Evolutionary conservation across 2,888 invertebrate species (phyloP).

Genomic region (Syritta pipiens): DNA sequence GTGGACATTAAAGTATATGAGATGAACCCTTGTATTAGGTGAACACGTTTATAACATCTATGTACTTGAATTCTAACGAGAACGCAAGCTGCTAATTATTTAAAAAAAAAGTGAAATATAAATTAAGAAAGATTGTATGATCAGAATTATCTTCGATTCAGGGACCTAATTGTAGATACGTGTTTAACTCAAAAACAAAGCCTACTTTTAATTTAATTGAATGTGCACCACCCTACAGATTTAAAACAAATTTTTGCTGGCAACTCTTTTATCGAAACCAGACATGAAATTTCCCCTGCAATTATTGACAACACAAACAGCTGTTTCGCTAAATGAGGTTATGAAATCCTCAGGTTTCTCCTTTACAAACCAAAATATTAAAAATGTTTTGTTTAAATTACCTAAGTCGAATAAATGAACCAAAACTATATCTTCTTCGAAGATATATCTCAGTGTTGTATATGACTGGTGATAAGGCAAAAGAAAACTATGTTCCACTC

Average conservation of each 20-base stretch:
- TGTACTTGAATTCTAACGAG: too few relatives aligned
- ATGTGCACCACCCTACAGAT: too few relatives aligned
- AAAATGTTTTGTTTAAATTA: conserved; percentile 40
- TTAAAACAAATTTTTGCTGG: not conserved
- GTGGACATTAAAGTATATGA: too few relatives aligned
- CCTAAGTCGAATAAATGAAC: not conserved
- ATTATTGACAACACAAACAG: conserved; percentile 16
- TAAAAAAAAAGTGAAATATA: too few relatives aligned
- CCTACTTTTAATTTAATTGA: too few relatives aligned
- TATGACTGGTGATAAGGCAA: conserved; percentile 85
- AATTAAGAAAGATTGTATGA: too few relatives aligned
- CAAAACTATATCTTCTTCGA: not conserved
- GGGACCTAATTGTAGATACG: too few relatives aligned
- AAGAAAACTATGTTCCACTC: conserved; percentile 84
- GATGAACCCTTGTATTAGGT: too few relatives aligned
- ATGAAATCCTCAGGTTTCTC: not conserved
- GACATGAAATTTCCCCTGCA: not conserved
- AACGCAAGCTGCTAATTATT: too few relatives aligned
- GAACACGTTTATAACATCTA: too few relatives aligned
- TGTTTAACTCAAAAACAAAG: too few relatives aligned
- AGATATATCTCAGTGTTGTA: conserved; percentile 76
- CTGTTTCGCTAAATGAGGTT: conserved; percentile 10
- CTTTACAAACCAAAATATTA: not conserved
- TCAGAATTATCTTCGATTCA: too few relatives aligned
- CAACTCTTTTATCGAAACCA: not conserved